A percentile compares a stretch with the other conserved stretches of the same genome.
Conservation (phyloP, 2,113 vertebrate genomes). For the Semicossyphus pulcher region DNA sequence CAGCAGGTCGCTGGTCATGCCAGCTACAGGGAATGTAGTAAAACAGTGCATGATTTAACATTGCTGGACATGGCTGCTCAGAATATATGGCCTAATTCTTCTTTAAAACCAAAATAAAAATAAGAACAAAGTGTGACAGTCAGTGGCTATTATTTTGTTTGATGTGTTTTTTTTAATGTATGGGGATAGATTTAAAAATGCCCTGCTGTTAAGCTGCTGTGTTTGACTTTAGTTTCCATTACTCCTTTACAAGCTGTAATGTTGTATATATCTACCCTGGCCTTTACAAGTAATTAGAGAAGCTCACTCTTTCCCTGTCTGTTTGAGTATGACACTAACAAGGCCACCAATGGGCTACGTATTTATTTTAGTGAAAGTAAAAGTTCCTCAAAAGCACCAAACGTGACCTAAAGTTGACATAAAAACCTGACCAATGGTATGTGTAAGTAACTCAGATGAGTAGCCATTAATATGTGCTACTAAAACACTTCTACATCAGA, state of each 20-base stretch:
- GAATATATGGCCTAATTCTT: conserved; percentile 44
- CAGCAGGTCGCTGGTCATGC: conserved; percentile 48
- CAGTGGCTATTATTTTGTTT: conserved; percentile 69
- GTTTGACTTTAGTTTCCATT: conserved; percentile 21
- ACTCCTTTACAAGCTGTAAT: neutral
- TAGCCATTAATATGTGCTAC: too few relatives aligned
- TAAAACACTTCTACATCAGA: too few relatives aligned
- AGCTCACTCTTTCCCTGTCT: neutral
- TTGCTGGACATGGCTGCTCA: conserved; percentile 54
- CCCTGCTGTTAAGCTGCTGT: conserved; percentile 10
- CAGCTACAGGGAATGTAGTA: conserved; percentile 40
- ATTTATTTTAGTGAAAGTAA: neutral
- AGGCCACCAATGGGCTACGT: neutral
- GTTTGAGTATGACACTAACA: neutral
- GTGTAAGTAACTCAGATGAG: too few relatives aligned
- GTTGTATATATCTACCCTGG: neutral
- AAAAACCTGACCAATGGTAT: too few relatives aligned
- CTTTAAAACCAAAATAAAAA: neutral
- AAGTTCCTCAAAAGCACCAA: too few relatives aligned
- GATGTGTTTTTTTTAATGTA: conserved; percentile 39
- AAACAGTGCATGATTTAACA: conserved; percentile 74
- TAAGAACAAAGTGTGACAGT: conserved; percentile 45
- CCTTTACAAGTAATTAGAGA: conserved; percentile 14
- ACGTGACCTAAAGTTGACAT: too few relatives aligned
- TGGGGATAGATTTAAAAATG: conserved; percentile 1